These are phyloP conservation scores for Helogale parvula DNA, from an alignment of 2,113 vertebrate genomes.

Conservation along the genomic window DNA sequence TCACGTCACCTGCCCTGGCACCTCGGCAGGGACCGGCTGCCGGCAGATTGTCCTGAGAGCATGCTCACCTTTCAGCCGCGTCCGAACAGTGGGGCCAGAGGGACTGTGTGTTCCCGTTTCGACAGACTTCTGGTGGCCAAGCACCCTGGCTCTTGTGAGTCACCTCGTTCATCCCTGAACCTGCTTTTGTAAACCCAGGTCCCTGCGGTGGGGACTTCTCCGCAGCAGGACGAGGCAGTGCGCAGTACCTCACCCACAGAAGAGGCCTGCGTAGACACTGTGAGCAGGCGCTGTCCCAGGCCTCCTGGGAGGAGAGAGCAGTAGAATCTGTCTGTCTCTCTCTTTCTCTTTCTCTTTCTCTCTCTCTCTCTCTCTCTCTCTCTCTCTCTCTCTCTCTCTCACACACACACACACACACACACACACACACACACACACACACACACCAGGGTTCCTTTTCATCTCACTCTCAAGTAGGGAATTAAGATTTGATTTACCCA, in stretches of 20 bases:
- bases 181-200: neutral
- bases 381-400: fast-evolving
- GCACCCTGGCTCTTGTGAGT: neutral
- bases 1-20: neutral
- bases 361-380: too few relatives aligned
- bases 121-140: neutral
- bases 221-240: neutral
- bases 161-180: neutral
- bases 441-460: neutral
- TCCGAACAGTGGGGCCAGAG: neutral
- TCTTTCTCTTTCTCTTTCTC: too few relatives aligned
- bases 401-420: neutral
- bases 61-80: neutral
- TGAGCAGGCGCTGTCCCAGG: neutral
- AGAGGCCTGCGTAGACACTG: neutral
- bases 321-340: neutral
- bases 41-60: neutral
- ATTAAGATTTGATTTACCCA: neutral
- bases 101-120: neutral
- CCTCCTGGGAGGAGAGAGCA: neutral
- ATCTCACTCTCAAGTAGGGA: neutral
- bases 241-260: neutral
- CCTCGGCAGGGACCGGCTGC: neutral
- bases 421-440: neutral
- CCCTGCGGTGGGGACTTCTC: neutral